phyloP scores from a whole-genome alignment of 2,113 vertebrate genomes.

The Chlorocebus sabaeus region DNA sequence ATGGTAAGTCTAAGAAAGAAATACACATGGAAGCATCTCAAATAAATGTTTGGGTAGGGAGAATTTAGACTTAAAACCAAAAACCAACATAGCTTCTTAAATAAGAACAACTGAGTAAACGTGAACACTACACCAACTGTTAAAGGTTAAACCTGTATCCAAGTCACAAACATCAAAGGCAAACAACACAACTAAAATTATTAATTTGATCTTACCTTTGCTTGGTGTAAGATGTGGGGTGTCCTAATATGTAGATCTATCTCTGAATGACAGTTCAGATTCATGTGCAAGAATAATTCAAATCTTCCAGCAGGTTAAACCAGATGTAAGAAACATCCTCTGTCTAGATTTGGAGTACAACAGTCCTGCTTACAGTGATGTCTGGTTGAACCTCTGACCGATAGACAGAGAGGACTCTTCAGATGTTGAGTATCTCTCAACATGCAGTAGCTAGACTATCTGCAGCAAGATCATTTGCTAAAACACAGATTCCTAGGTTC shows the following conservation, averaged over 20 bases:
- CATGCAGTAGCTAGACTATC: not conserved
- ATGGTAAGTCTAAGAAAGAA: not conserved
- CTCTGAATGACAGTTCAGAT: not conserved
- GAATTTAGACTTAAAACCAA: not conserved
- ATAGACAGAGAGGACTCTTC: not conserved
- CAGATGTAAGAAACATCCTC: not conserved
- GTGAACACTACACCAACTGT: not conserved
- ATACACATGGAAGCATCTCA: not conserved
- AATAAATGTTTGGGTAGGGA: not conserved
- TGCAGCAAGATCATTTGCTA: not conserved
- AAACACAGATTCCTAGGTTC: not conserved
- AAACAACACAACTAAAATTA: not conserved
- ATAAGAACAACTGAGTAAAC: not conserved
- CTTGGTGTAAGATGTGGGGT: not conserved
- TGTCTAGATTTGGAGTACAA: not conserved
- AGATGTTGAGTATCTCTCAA: not conserved
- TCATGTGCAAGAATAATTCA: not conserved
- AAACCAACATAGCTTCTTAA: not conserved
- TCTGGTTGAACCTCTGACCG: not conserved
- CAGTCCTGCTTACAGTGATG: not conserved
- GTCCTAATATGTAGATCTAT: not conserved
- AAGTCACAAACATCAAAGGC: conserved; percentile 10
- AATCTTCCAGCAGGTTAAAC: not conserved
- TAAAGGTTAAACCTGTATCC: not conserved
- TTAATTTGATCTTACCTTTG: not conserved